Base-by-base conservation (phyloP, 2,113 vertebrate species). In the Neogobius melanostomus region DNA sequence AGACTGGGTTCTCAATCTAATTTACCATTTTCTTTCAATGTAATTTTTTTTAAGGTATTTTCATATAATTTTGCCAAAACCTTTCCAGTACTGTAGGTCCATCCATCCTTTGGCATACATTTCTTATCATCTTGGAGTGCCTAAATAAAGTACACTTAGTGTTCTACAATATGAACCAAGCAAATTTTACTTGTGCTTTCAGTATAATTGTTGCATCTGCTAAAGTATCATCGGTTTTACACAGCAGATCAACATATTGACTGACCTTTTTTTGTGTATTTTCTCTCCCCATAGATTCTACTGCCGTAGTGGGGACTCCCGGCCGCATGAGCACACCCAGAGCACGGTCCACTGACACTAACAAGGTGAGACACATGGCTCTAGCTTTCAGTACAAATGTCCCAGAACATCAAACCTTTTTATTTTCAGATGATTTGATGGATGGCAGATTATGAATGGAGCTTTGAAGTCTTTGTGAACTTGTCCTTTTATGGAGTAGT, bases 51-150 rank as follows among this genome's bases (percentile, higher is more conserved):
- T 36, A 36, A 3, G 10, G 46, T 47, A 8, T 47, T 11, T 47
- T 47, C 6, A 47, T 7, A 47, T 47, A 1, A 47, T 10, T 51
- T 11, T 51, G 49, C 15, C 12, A 45, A 1, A 21, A 21, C 21
- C 42, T 43, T 44, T 61, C 15, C n/a, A 8, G 6, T 15, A 61
- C 42, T 36, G 28, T 36, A 61, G 7, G 15, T 61, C 44, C 6
- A 61, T 61, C 36, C 42, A 61, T 61, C 36, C 42, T 44, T 61
- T n/a, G 42, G 15, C 42, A 45, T 45, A 36, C 43, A 45, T 72
- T 90, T 88, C 86, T 88, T 90, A 91, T 89, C 70, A 66, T 73
- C 68, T 42, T 69, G 80, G 86, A 68, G 78, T 82, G 89, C 84
- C 88, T 87, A 21, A 21, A 21, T 21, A 21, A 21, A 21, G 21